Evolutionary conservation across 2,797 vertebrate species (phyloP).

Genomic region (Cossypha caffra): DNA sequence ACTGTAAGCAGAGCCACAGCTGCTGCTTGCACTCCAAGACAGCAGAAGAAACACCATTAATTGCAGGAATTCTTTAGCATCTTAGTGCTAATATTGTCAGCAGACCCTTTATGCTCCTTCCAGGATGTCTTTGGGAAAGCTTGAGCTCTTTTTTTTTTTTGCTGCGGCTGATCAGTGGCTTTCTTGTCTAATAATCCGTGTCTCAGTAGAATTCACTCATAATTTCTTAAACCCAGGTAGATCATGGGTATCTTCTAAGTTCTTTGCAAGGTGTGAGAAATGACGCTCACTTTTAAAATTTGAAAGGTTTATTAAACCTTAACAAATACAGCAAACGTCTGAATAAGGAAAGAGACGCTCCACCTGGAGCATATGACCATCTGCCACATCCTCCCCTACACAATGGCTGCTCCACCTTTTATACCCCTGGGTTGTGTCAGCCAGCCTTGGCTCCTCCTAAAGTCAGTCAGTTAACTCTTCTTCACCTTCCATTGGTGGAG

Average conservation of each 20-base stretch:
- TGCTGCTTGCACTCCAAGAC: not conserved
- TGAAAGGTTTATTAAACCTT: too few relatives aligned
- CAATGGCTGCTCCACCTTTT: too few relatives aligned
- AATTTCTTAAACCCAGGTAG: not conserved
- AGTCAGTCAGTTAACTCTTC: too few relatives aligned
- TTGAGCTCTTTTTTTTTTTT: not conserved
- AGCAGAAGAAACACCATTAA: not conserved
- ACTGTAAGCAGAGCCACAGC: not conserved
- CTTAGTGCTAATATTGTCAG: not conserved
- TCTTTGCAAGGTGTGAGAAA: not conserved
- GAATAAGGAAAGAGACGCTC: too few relatives aligned
- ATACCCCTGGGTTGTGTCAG: too few relatives aligned
- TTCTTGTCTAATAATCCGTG: not conserved
- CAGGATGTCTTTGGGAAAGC: not conserved
- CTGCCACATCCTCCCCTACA: too few relatives aligned
- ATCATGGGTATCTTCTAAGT: not conserved
- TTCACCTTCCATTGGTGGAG: too few relatives aligned
- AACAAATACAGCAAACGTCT: too few relatives aligned
- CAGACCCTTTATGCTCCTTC: not conserved
- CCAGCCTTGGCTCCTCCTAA: too few relatives aligned
- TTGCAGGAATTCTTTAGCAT: not conserved
- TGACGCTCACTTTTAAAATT: too few relatives aligned
- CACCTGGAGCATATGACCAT: too few relatives aligned
- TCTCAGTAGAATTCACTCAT: not conserved
- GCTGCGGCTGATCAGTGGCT: not conserved